Evolutionary conservation across 2,113 vertebrate species (phyloP).

Genomic region (Pygoscelis adeliae): DNA sequence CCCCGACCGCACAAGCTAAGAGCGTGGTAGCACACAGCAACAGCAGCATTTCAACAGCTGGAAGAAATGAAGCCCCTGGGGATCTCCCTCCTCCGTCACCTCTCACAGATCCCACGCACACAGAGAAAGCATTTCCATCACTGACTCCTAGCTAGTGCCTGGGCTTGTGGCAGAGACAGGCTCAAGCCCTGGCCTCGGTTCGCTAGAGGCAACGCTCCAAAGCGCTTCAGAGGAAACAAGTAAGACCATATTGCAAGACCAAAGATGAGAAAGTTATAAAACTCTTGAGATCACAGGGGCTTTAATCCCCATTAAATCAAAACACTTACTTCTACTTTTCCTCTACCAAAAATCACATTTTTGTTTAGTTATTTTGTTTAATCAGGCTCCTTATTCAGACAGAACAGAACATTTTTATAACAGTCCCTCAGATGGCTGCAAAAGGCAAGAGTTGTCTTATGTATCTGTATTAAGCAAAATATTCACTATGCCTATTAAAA

Average conservation of each 20-base stretch:
- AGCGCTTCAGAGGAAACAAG: neutral
- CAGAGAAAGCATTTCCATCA: neutral
- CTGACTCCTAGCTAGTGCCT: neutral
- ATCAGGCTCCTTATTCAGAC: neutral
- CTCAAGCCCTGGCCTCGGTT: neutral
- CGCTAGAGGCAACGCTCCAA: neutral
- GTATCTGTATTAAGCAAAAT: neutral
- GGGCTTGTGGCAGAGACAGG: neutral
- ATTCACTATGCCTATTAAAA: neutral
- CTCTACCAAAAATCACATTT: neutral
- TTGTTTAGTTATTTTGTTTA: neutral
- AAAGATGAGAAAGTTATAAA: neutral
- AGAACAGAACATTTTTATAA: neutral
- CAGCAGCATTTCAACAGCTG: neutral
- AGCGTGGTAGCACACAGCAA: neutral
- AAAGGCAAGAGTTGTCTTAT: neutral
- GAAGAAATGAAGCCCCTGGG: neutral
- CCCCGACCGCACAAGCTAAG: neutral
- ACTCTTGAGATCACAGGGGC: neutral
- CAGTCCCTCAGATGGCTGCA: neutral
- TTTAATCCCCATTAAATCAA: neutral
- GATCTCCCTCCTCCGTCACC: neutral
- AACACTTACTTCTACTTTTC: neutral
- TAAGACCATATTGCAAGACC: neutral
- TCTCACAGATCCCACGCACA: rapidly evolving